Evolutionary conservation across 2,797 vertebrate species (phyloP), one percentile per base, ranked within the genome.

Genomic region (Lacerta viridis): DNA sequence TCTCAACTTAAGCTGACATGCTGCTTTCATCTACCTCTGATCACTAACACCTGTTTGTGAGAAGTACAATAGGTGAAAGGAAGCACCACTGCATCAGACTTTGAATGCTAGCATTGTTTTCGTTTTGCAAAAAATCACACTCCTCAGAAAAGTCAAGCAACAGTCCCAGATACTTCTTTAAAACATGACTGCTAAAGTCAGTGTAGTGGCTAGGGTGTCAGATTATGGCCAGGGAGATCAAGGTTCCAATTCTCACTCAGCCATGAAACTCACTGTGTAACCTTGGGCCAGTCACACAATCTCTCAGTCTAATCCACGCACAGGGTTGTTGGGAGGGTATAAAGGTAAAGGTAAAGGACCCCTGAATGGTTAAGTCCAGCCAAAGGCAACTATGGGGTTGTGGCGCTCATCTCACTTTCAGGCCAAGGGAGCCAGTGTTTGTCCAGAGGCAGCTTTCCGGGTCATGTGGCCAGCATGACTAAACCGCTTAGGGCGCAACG

Each of bases 1-100:
- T 87, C 46, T 88, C 95, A 93, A 85, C 91, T 93, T 91, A 90
- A 95, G 84, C 92, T 89, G 89, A 93, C 94, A 89, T 89, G 80
- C 23, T 75, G 2, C 74, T 55, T 61, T 93, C 91, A 71, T 94
- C 89, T 94, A 82, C 43, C 85, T 88, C 79, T 84, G 85, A 94
- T 93, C 80, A n/a, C 83, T 91, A 71, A 92, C 90, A 95, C 85
- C 90, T 94, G 87, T 94, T 84, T 71, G 9, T 72, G 89, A 88
- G 90, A 95, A 95, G 95, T 59, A 69, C 55, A 88, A 94, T 87
- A 93, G 0, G 0, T 71, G 25, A 1, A 84, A 80, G 83, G 86
- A 93, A 41, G 85, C 39, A 66, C 59, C 33, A 69, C 41, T 88
- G 29, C 39, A 6, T 83, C 43, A 78, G n/a, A 29, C 59, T 68